These are phyloP conservation scores for Harmothoe impar DNA, from an alignment of 2,888 invertebrate genomes.

Conservation along the genomic window DNA sequence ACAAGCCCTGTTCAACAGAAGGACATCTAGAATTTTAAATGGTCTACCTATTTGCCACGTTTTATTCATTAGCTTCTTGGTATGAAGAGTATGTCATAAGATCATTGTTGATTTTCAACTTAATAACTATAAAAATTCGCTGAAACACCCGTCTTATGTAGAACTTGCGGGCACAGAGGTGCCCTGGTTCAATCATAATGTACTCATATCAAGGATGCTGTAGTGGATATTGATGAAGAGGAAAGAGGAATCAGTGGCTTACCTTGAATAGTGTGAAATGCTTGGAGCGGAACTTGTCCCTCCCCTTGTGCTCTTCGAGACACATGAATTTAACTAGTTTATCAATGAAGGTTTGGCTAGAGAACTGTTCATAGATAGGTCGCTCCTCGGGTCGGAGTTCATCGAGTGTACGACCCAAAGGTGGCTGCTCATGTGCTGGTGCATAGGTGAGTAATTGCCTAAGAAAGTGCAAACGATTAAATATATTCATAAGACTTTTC, in stretches of 20 bases:
- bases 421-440: slow-evolving; percentile 87
- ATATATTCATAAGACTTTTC: slow-evolving; percentile 34
- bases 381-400: slow-evolving; percentile 87
- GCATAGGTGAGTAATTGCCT: slow-evolving; percentile 86
- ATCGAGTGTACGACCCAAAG: slow-evolving; percentile 85
- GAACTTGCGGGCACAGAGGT: no score
- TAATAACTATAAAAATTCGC: no score
- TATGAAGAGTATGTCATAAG: not conserved
- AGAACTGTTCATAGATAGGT: slow-evolving; percentile 88
- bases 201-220: no score
- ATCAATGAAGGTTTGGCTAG: slow-evolving; percentile 87
- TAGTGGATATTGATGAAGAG: not conserved
- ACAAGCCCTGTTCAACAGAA: slow-evolving; percentile 85
- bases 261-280: slow-evolving; percentile 90
- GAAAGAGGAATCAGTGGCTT: slow-evolving; percentile 70
- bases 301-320: slow-evolving; percentile 93
- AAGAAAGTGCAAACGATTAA: slow-evolving; percentile 82
- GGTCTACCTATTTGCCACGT: not conserved
- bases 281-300: slow-evolving; percentile 90
- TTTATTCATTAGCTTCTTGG: not conserved
- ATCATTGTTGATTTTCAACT: no score
- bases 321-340: slow-evolving; percentile 89
- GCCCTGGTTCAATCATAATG: no score
- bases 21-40: slow-evolving; percentile 18
- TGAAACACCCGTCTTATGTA: no score